Evolutionary conservation across 2,797 vertebrate species (phyloP), one percentile per base, ranked within the genome.

Genomic region (Muscicapa comitata): DNA sequence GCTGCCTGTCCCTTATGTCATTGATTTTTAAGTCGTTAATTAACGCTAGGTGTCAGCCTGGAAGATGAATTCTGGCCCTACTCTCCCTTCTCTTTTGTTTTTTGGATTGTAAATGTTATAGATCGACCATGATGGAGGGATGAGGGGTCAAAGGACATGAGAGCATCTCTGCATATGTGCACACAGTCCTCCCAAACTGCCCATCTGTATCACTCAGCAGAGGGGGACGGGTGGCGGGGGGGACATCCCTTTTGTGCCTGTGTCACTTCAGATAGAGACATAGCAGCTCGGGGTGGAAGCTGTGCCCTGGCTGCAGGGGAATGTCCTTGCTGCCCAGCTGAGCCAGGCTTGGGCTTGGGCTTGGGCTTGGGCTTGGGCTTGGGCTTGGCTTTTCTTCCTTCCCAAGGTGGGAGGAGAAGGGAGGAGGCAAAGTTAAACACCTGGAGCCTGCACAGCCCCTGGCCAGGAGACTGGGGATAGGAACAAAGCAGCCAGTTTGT

Each of bases 11-110:
- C 97, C 97, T 96, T 96, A 94, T 97, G 97, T 97, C 98, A 98
- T 98, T 98, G 98, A 98, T 98, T 98, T 98, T 97, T 96, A 97
- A 98, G 98, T 98, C 97, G 94, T 98, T 98, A 98, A 98, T 98
- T 98, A 98, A 98, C 97, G 97, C 95, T 97, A 94, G 97, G 97
- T 98, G 98, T 98, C 98, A 98, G 97, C 92, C 96, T 93, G 93
- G 97, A 98, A 98, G 98, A 98, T 98, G 97, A 98, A 98, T 98
- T 98, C 97, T 96, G 97, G 77, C 95, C 96, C 95, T 94, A 66
- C 81, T 96, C 96, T 96, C 89, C 96, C 90, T 97, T 97, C 93
- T 63, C 95, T 93, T 96, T 96, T 98, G 98, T 97, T 98, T 98
- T 98, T 98, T 96, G 97, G 97, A 97, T 98, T 98, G 97, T 98